A percentile compares a stretch with the other conserved stretches of the same genome.
These are phyloP conservation scores for Eupithecia inturbata DNA, from an alignment of 2,888 invertebrate genomes.

Conservation along the genomic window DNA sequence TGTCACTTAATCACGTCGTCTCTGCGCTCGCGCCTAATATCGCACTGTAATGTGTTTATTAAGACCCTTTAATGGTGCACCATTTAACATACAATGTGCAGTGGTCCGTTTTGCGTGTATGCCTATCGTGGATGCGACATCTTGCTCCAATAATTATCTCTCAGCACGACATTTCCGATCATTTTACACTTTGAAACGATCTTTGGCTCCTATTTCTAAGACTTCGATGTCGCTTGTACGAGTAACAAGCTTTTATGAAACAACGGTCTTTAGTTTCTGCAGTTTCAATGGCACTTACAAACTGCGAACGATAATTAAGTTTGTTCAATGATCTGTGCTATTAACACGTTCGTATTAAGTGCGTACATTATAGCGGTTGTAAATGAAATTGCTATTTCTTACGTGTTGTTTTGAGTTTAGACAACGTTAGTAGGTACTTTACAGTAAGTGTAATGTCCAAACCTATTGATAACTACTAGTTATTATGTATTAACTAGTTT, in stretches of 20 bases:
- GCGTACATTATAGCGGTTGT: conserved; percentile 18
- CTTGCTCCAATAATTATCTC: conserved; percentile 56
- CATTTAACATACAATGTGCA: conserved; percentile 80
- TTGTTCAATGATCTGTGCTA: conserved; percentile 40
- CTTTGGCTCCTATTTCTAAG: conserved; percentile 30
- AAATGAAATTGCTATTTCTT: conserved; percentile 36
- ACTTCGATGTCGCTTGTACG: conserved; percentile 1
- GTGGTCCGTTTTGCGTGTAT: conserved; percentile 72
- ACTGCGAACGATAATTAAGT: conserved; percentile 44
- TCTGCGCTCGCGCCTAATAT: conserved; percentile 78
- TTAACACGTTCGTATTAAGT: conserved; percentile 33
- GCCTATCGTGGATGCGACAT: conserved; percentile 64
- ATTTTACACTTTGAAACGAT: conserved; percentile 39
- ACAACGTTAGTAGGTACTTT: not conserved
- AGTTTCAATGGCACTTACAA: conserved; percentile 36
- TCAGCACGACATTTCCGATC: conserved; percentile 49
- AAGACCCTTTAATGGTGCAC: conserved; percentile 77
- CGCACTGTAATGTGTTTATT: conserved; percentile 81
- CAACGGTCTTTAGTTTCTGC: conserved; percentile 30
- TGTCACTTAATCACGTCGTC: conserved; percentile 74
- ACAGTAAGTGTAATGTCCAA: not conserved
- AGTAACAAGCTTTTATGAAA: conserved; percentile 22
- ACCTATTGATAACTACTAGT: not conserved
- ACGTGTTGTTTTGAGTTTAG: conserved; percentile 9
- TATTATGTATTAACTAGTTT: not conserved